Conservation (phyloP, 2,797 vertebrate genomes). For the Sebastes steindachneri region DNA sequence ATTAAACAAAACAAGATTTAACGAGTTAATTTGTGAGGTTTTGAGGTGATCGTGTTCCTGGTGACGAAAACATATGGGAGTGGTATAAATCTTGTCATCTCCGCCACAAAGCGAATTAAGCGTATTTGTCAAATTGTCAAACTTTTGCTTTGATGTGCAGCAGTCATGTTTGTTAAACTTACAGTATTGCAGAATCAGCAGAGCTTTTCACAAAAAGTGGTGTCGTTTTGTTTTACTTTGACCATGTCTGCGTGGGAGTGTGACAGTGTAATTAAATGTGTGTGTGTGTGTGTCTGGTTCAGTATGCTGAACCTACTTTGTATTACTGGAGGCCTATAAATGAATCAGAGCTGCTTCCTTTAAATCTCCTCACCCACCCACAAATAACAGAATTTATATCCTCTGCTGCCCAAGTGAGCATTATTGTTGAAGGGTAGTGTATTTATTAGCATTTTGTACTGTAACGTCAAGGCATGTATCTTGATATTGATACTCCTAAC, state of each 20-base stretch:
- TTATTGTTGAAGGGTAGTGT: not conserved
- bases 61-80: not conserved
- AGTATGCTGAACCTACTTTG: slow-evolving; percentile 8
- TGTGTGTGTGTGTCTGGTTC: not conserved
- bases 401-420: slow-evolving; percentile 3
- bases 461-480: slow-evolving; percentile 20
- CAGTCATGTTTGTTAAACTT: not conserved
- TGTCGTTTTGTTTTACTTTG: not conserved
- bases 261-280: slow-evolving; percentile 8
- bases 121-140: not conserved
- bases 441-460: slow-evolving; percentile 40
- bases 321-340: slow-evolving; percentile 34
- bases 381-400: slow-evolving; percentile 21
- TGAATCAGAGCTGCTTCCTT: slow-evolving; percentile 51
- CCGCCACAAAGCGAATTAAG: not conserved
- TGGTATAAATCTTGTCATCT: not conserved
- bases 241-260: slow-evolving; percentile 6
- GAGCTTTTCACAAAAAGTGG: not conserved
- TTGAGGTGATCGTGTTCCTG: not conserved
- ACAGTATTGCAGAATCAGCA: slow-evolving; percentile 15
- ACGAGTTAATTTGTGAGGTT: not conserved
- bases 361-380: not conserved
- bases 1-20: not conserved
- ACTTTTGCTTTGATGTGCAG: not conserved
- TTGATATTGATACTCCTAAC: slow-evolving; percentile 13